Evolutionary conservation across 1,140 invertebrate species (phyloP).

Genomic region (Anastrepha obliqua): DNA sequence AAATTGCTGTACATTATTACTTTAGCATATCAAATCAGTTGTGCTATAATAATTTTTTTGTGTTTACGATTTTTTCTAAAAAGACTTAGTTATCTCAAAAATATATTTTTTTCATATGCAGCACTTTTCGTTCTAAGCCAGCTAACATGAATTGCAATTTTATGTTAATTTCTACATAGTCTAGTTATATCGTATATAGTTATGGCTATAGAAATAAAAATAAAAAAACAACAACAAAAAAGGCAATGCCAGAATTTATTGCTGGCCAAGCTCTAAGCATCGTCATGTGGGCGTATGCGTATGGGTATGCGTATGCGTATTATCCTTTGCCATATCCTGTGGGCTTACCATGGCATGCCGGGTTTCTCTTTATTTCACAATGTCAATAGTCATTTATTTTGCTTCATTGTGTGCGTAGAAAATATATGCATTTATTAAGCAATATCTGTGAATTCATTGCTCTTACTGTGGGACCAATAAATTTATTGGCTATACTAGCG

Average conservation of each 20-base stretch:
- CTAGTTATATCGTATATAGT: background rate
- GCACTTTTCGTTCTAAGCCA: background rate
- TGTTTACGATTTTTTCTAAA: background rate
- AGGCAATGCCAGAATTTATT: conserved; percentile 7
- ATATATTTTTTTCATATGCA: background rate
- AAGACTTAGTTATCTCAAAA: background rate
- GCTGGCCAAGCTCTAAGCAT: background rate
- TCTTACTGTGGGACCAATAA: conserved; percentile 11
- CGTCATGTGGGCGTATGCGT: conserved; percentile 16
- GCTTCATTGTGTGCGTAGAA: conserved; percentile 40
- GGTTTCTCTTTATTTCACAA: conserved; percentile 13
- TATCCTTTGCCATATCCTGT: conserved; percentile 13
- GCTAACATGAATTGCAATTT: conserved; percentile 31
- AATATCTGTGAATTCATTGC: conserved; percentile 50
- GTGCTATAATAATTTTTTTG: background rate
- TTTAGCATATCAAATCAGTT: background rate
- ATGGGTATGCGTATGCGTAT: background rate
- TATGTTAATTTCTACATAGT: conserved; percentile 38
- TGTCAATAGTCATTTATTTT: background rate
- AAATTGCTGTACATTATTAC: conserved; percentile 21
- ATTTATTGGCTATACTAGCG: conserved; percentile 16
- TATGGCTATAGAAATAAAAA: background rate
- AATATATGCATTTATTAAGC: conserved; percentile 48
- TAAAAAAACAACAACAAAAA: background rate
- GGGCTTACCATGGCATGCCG: background rate